These are phyloP conservation scores for Nebria ingens DNA, from an alignment of 1,140 invertebrate species.

Conservation along the genomic window DNA sequence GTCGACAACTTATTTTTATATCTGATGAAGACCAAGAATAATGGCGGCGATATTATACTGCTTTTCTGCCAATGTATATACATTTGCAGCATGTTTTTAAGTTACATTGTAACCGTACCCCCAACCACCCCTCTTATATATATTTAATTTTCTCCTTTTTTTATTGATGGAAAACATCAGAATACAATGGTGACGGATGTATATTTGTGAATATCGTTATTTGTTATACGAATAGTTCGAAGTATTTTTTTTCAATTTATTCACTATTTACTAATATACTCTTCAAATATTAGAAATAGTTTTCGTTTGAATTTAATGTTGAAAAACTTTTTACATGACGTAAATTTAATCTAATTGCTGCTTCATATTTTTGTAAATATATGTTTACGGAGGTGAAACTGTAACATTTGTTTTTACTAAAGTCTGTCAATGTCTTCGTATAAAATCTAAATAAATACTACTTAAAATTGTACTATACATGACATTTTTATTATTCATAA, in stretches of 20 bases:
- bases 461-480: no score
- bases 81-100: conserved; percentile 30
- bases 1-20: conserved; percentile 32
- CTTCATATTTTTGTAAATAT: no score
- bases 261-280: no score
- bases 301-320: not conserved
- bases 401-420: no score
- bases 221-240: conserved; percentile 22
- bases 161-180: conserved; percentile 26
- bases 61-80: conserved; percentile 36
- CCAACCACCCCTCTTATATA: conserved; percentile 14
- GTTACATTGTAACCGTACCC: conserved; percentile 32
- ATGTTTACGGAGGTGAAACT: no score
- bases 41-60: conserved; percentile 25
- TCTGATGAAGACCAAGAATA: conserved; percentile 33
- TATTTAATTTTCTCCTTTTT: conserved; percentile 11
- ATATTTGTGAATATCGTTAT: conserved; percentile 33
- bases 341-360: no score
- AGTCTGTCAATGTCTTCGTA: no score
- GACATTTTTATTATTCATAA: no score
- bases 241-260: not conserved
- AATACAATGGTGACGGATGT: conserved; percentile 32
- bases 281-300: no score
- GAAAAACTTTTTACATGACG: no score
- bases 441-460: no score